Evolutionary conservation across 2,797 vertebrate genomes (phyloP), one percentile per base, ranked within the genome.

Genomic region (Podargus strigoides): DNA sequence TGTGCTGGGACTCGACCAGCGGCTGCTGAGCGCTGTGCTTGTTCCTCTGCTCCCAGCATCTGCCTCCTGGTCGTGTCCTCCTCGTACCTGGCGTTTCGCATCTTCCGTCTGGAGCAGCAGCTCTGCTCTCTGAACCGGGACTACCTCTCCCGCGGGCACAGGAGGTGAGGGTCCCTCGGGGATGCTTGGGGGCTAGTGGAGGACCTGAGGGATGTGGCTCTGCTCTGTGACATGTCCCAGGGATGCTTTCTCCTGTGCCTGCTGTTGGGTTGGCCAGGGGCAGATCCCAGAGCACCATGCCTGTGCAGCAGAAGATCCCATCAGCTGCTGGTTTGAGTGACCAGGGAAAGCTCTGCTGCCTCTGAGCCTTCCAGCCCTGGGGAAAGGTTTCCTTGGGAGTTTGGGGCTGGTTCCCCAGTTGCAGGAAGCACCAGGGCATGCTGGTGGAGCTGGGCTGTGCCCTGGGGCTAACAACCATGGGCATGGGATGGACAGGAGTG

Each of bases 1-100:
- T 11, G 23, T 2, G 0, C 34, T 0, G 2, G 55, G n/a, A 63
- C 68, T 89, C 7, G 0, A 13, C 37, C 26, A 5, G 14, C 0
- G 1, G 21, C 10, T 0, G 0, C 64, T 82, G 63, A 44, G 8
- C 1, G 0, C 64, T 73, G 60, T 17, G 34, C 36, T 60, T 75
- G 14, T 92, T 44, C 37, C 53, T 87, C 41, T 82, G 14, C 68
- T 84, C 10, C 34, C 97, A 99, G 99, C 28, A 99, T 99, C 85
- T 98, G 99, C 78, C 97, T 99, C 79, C 98, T 99, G 96, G 98
- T 99, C 18, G 95, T 99, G 88, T 99, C 99, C 3, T 99, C 99
- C 1, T 99, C 98, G 12, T 99, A 99, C 90, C 97, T 99, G 98
- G 99, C 99, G 0, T 99, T 99, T 92, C 98, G 99, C n/a, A 99